phyloP scores from a whole-genome alignment of 1,140 invertebrate species.

The Batillaria attramentaria region DNA sequence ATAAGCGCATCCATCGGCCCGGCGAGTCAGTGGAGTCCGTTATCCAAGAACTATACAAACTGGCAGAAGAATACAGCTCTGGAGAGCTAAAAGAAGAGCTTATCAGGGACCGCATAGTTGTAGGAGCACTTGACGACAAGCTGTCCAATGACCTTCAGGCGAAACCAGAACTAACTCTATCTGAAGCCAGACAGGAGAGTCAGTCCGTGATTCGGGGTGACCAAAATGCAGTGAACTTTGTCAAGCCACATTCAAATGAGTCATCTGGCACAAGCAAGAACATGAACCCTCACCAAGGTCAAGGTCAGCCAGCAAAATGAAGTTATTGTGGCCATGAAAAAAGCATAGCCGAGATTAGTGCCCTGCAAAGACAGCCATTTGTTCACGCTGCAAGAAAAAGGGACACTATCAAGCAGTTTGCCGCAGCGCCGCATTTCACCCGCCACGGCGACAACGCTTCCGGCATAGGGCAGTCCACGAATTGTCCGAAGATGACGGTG shows the following conservation, averaged over 20 bases:
- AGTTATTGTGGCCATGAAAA: background rate
- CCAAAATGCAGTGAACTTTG: background rate
- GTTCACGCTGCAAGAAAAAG: background rate
- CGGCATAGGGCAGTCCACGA: background rate
- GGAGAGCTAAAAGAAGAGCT: background rate
- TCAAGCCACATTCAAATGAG: background rate
- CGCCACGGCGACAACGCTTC: no score
- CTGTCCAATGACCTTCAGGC: background rate
- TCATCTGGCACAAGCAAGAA: no score
- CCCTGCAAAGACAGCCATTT: background rate
- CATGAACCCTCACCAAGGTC: background rate
- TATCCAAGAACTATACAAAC: background rate
- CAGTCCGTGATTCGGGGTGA: background rate
- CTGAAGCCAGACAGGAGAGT: constrained; percentile 6
- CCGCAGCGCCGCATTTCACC: no score
- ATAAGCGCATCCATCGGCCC: background rate
- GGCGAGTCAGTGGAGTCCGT: background rate
- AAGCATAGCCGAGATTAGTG: background rate
- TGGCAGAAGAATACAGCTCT: background rate
- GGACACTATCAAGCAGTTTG: background rate
- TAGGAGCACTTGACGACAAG: background rate
- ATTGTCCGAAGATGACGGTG: background rate
- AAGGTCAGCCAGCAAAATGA: background rate
- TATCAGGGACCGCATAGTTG: background rate
- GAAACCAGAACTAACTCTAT: background rate